Percentiles rank a stretch among this genome's conserved stretches.
Evolutionary conservation across 2,797 vertebrate genomes (phyloP).

Genomic region (Apodemus agrarius): DNA sequence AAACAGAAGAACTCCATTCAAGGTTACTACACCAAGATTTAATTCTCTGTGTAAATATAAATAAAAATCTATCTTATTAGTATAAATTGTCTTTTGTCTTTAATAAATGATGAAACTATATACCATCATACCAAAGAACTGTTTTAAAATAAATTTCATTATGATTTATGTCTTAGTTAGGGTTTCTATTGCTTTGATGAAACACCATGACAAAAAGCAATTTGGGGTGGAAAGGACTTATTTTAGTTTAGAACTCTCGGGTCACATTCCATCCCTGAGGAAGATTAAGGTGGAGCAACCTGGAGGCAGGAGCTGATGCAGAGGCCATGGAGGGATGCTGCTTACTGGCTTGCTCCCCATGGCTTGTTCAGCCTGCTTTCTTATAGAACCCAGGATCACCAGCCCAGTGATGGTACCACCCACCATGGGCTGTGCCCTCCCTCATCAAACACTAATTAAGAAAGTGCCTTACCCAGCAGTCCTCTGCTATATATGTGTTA

Average conservation of each 20-base stretch:
- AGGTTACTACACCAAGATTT: background rate
- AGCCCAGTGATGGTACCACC: background rate
- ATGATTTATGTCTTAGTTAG: background rate
- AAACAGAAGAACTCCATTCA: background rate
- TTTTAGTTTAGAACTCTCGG: background rate
- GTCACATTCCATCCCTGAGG: background rate
- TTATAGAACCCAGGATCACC: background rate
- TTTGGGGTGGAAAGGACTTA: background rate
- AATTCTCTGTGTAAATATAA: background rate
- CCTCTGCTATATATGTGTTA: too few species aligned
- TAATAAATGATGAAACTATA: background rate
- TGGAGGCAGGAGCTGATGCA: background rate
- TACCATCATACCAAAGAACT: background rate
- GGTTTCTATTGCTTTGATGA: background rate
- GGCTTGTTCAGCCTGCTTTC: background rate
- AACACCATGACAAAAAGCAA: background rate
- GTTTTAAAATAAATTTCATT: background rate
- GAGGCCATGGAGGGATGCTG: background rate
- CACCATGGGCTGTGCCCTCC: background rate
- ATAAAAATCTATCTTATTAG: background rate
- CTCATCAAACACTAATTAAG: background rate
- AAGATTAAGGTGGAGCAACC: background rate
- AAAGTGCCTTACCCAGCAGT: too few species aligned
- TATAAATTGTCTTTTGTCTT: background rate
- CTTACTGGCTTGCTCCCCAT: background rate